phyloP scores from a whole-genome alignment of 1,140 invertebrate species.

The Plectrocnemia conspersa region DNA sequence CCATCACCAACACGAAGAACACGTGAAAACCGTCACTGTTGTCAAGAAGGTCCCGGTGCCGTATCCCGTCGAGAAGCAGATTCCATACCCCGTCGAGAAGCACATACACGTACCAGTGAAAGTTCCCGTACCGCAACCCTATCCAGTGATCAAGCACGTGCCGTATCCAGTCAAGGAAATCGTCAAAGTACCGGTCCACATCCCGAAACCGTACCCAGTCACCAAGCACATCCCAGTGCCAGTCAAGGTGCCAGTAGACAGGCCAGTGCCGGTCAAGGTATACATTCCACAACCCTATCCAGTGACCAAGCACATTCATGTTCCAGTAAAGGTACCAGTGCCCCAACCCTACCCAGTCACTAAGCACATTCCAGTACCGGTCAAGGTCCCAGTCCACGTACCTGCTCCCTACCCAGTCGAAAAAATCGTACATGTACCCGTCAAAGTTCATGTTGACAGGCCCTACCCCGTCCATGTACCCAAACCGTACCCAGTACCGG shows the following conservation, averaged over 20 bases:
- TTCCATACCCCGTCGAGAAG: constrained; percentile 55
- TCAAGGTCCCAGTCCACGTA: constrained; percentile 64
- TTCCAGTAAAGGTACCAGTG: constrained; percentile 64
- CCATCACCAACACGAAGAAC: constrained; percentile 49
- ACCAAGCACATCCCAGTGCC: constrained; percentile 61
- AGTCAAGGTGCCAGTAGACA: constrained; percentile 60
- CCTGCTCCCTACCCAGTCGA: constrained; percentile 67
- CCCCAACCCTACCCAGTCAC: constrained; percentile 68
- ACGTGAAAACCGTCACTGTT: constrained; percentile 68
- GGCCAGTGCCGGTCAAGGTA: constrained; percentile 61
- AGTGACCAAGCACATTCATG: constrained; percentile 62
- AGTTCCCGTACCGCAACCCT: constrained; percentile 56
- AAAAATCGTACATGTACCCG: constrained; percentile 65
- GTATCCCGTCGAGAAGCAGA: constrained; percentile 58
- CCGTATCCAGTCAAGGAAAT: constrained; percentile 61
- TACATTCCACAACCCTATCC: constrained; percentile 59
- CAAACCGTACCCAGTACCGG: constrained; percentile 54
- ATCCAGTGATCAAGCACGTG: constrained; percentile 59
- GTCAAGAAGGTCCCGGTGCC: constrained; percentile 66
- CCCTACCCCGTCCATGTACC: constrained; percentile 61
- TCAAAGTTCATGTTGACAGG: constrained; percentile 64
- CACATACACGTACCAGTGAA: constrained; percentile 55
- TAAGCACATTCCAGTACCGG: constrained; percentile 62
- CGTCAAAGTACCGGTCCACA: constrained; percentile 59
- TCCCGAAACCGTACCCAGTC: constrained; percentile 60